Evolutionary conservation across 2,113 vertebrate species (phyloP), one percentile per base, ranked within the genome.

Genomic region (Peucedramus taeniatus): DNA sequence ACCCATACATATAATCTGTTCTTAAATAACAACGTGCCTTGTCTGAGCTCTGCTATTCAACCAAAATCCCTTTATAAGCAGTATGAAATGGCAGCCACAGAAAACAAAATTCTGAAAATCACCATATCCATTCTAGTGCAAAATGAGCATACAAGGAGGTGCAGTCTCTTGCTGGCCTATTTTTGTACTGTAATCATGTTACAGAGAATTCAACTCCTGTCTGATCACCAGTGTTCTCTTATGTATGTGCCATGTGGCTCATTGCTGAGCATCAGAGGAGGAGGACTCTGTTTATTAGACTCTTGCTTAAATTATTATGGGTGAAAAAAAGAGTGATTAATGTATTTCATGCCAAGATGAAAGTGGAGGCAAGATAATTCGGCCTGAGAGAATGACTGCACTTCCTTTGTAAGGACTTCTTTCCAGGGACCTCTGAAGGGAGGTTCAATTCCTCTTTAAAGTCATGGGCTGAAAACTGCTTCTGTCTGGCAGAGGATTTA

Each of bases 181-280:
- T 96, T 94, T 89, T 89, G 27, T 50, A 8, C 68, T 27, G 27
- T 87, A 92, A 94, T 92, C 65, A 53, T 42, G 50, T 93, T 92
- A 86, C 47, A 66, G 83, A 71, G 65, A 83, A 70, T 64, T 91
- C 87, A 75, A 5, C 27, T 47, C 70, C 35, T 50, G 45, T 23
- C 54, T 93, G 74, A 81, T 84, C 2, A 0, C 68, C 92, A 24
- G 60, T 94, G 81, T 87, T 95, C 72, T 44, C 56, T 81, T 68
- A 51, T 16, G 23, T 56, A 23, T 87, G 70, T 87, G 77, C 90
- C 74, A 89, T 90, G 76, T 74, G 63, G 90, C 54, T 90, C 54
- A 35, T 15, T 83, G 59, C 72, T 87, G 87, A 92, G 57, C 83
- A 54, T 44, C 54, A 66, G 70, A 80, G 37, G 31, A 90, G 63